Base-by-base conservation (phyloP, 2,113 vertebrate genomes). In the Varanus komodoensis region DNA sequence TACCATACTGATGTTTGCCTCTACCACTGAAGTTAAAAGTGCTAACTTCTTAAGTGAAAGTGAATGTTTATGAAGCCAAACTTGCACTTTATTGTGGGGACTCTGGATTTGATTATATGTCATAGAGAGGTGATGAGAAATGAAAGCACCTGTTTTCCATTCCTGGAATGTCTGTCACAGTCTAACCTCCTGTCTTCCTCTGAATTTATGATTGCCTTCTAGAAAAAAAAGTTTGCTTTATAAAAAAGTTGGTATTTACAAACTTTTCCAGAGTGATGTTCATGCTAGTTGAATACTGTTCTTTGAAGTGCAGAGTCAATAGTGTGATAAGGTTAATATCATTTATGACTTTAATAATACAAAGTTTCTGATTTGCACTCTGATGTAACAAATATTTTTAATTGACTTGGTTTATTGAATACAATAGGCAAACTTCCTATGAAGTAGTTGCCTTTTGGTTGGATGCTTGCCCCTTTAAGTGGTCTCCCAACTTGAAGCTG, bases 1-100 rank as follows among this genome's bases (percentile, higher is more conserved):
- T 25, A 8, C 34, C 74, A 69, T n/a, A 15, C 80, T 87, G 25
- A 29, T 32, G 27, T 93, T 92, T 91, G 89, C 83, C 3, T 23
- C 83, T 89, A 17, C 44, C 71, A 79, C 91, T 84, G 82, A 80
- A 73, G n/a, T 25, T 87, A 73, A 52, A 64, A 67, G 25, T 87
- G 12, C 92, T 38, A 71, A 6, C 67, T 38, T 29, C 88, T 1
- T 32, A 87, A 17, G n/a, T 84, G 32, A 34, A 71, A 44, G n/a
- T 38, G 25, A 87, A 54, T 52, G 1, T 79, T 61, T 52, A 54
- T 25, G 12, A 74, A 86, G 19, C 44, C 12, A 69, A 52, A 38
- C 9, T 69, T 80, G 8, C 23, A 44, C n/a, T 12, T 64, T 67
- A 32, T 81, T 77, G 21, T 89, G 21, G 77, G 57, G 64, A 57